Conservation (phyloP, 2,113 vertebrate species). For the Laticauda laticaudata region DNA sequence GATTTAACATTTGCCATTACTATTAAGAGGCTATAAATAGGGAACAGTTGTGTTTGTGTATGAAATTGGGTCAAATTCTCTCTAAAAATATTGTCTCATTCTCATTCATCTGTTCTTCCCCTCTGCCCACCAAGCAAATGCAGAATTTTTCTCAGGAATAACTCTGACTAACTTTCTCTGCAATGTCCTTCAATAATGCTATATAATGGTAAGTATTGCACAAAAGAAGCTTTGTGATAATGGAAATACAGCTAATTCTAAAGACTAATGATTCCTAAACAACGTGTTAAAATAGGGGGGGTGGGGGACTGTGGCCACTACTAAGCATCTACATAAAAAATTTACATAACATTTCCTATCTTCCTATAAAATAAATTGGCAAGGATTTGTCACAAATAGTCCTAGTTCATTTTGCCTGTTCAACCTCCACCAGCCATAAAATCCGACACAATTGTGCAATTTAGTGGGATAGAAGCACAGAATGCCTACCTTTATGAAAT, state of each 20-base stretch:
- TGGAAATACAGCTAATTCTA: not conserved
- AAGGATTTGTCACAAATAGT: not conserved
- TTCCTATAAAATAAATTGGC: not conserved
- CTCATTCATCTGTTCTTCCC: not conserved
- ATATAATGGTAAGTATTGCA: not conserved
- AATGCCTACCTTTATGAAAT: not conserved
- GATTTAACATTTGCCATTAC: not conserved
- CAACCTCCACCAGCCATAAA: not conserved
- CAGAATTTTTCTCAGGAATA: not conserved
- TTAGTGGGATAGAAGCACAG: not conserved
- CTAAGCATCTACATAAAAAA: not conserved
- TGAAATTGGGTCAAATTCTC: not conserved
- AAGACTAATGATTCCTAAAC: not conserved
- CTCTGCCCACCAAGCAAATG: not conserved
- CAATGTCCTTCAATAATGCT: not conserved
- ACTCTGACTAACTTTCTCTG: not conserved
- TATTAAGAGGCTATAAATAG: not conserved
- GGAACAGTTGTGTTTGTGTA: not conserved
- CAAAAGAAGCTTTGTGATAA: not conserved
- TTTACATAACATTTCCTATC: not conserved
- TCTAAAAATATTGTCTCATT: not conserved
- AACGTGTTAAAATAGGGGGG: not conserved
- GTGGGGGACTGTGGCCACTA: not conserved
- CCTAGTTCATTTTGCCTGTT: not conserved
- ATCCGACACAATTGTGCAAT: not conserved